A percentile compares a stretch with the other conserved stretches of the same genome.
phyloP scores from a whole-genome alignment of 2,797 vertebrate genomes.

The Strix occidentalis region DNA sequence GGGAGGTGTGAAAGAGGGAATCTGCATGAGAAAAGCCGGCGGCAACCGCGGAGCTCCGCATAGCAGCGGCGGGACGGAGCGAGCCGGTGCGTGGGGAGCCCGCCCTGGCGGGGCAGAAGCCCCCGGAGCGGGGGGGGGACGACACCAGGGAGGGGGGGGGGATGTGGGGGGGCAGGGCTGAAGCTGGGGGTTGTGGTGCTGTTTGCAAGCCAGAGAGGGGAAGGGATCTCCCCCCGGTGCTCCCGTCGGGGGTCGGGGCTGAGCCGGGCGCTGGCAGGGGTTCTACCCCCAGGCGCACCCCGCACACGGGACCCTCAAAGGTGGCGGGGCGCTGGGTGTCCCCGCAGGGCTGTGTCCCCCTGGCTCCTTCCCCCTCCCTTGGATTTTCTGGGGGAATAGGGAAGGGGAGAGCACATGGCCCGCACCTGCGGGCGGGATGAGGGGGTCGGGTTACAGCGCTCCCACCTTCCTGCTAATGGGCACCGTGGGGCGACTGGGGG shows the following conservation, averaged over 20 bases:
- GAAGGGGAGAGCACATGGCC: neutral
- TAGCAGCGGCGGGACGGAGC: neutral
- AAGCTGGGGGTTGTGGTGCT: neutral
- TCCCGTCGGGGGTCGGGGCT: neutral
- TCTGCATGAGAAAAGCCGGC: slow-evolving; percentile 72
- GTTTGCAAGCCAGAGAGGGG: neutral
- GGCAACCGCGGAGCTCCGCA: slow-evolving; percentile 53
- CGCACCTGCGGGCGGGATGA: neutral
- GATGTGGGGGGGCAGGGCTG: neutral
- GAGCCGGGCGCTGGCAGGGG: neutral
- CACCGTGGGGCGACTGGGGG: neutral
- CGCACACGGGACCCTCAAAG: neutral
- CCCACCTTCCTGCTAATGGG: neutral
- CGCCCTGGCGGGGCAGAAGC: neutral
- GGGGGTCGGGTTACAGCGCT: neutral
- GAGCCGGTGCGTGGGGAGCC: slow-evolving; percentile 26
- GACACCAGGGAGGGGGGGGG: too few species aligned
- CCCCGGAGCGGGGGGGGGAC: neutral
- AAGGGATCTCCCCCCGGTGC: neutral
- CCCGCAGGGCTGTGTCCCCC: neutral
- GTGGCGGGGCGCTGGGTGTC: neutral
- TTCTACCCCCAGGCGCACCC: neutral
- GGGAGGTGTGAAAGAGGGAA: slow-evolving; percentile 80
- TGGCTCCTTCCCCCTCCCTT: neutral
- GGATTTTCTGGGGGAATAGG: neutral